Conservation (phyloP, 1,140 invertebrate species). For the Caenorhabditis remanei region DNA sequence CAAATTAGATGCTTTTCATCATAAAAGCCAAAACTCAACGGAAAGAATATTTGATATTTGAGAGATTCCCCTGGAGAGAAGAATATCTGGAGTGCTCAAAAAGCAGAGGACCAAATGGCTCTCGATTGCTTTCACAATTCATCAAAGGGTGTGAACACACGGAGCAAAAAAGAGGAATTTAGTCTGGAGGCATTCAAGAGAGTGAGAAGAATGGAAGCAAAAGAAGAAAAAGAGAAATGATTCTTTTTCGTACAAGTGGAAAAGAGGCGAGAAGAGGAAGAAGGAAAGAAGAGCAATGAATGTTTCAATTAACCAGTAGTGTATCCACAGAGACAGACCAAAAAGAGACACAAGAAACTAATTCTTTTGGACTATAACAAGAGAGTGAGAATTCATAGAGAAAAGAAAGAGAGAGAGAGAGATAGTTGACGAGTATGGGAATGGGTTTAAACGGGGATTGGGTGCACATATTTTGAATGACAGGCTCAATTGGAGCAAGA, state of each 20-base stretch:
- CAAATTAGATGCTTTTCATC: constrained; percentile 53
- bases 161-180: not conserved
- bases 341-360: not conserved
- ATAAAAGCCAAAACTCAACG: not conserved
- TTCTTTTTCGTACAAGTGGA: constrained; percentile 47
- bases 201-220: not conserved
- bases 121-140: not conserved
- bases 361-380: not conserved
- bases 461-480: no score
- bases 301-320: constrained; percentile 36
- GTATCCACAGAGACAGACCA: not conserved
- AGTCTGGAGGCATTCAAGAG: not conserved
- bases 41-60: constrained; percentile 4
- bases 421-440: not conserved
- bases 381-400: not conserved
- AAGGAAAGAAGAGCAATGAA: constrained; percentile 34
- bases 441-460: not conserved
- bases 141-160: not conserved
- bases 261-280: not conserved
- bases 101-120: not conserved
- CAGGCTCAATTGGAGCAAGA: no score
- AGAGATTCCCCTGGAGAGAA: not conserved
- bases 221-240: not conserved
- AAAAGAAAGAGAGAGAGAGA: not conserved
- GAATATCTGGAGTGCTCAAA: not conserved